phyloP scores from a whole-genome alignment of 2,888 invertebrate genomes.

The Punctoribates punctum region DNA sequence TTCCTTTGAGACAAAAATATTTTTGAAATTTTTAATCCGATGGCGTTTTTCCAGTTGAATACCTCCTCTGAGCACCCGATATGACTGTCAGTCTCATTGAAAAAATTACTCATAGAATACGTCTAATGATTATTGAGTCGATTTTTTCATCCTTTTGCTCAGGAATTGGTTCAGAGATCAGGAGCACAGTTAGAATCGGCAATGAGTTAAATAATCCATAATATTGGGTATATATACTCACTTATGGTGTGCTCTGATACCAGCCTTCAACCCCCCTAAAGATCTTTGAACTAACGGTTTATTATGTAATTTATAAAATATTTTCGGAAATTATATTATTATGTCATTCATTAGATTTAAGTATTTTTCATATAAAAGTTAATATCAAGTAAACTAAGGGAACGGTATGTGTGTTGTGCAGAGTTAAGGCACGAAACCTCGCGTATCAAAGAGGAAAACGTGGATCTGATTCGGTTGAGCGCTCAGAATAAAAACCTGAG shows the following conservation, averaged over 20 bases:
- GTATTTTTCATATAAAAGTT: background rate
- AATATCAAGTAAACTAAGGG: background rate
- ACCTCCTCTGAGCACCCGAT: background rate
- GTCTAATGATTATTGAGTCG: slow-evolving; percentile 10
- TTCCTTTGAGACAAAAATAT: background rate
- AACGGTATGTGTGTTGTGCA: background rate
- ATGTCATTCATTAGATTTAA: background rate
- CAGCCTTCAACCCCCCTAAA: no score
- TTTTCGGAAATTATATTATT: slow-evolving; percentile 20
- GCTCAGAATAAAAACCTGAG: background rate
- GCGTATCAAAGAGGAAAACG: background rate
- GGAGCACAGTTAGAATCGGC: slow-evolving; percentile 26
- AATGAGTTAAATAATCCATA: slow-evolving; percentile 35
- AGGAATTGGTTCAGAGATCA: slow-evolving; percentile 8
- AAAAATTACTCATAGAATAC: background rate
- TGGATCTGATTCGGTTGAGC: slow-evolving; percentile 11
- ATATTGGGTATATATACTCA: slow-evolving; percentile 2
- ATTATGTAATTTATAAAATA: background rate
- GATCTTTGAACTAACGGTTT: background rate
- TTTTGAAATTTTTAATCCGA: background rate
- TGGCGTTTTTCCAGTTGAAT: background rate
- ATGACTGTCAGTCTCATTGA: background rate
- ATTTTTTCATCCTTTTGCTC: background rate
- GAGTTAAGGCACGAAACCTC: background rate
- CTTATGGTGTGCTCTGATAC: background rate